Percentiles rank a stretch among this genome's conserved stretches.
phyloP scores from a whole-genome alignment of 53 echinoderm and acorn worm species.

The Arbacia lixula region DNA sequence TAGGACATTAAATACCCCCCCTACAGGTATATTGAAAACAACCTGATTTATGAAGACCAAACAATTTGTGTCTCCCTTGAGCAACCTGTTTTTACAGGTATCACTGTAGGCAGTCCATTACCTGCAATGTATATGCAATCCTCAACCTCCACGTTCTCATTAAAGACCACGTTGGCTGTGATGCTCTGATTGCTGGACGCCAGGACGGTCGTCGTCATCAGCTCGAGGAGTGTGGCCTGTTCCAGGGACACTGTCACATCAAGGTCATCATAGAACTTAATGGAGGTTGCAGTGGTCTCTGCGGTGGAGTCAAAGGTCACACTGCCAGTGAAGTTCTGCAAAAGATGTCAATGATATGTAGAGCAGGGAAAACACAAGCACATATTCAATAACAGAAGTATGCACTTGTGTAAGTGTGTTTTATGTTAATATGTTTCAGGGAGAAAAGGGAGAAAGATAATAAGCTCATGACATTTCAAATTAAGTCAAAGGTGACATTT shows the following conservation, averaged over 20 bases:
- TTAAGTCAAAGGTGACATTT: no score
- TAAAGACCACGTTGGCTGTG: conserved; percentile 61
- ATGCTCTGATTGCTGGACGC: conserved; percentile 73
- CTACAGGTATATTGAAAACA: no score
- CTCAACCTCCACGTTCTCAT: conserved; percentile 53
- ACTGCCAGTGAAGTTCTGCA: conserved; percentile 1
- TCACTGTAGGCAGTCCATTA: conserved; percentile 3
- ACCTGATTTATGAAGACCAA: not conserved
- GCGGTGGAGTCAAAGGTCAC: conserved; percentile 12
- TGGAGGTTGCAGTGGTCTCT: not conserved
- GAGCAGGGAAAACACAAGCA: no score
- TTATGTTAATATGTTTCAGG: no score
- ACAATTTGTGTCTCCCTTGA: not conserved
- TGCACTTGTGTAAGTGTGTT: no score
- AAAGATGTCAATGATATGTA: not conserved
- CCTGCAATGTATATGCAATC: conserved; percentile 61
- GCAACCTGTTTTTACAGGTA: not conserved
- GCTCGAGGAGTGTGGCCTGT: conserved; percentile 8
- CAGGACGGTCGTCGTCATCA: conserved; percentile 64
- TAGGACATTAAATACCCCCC: no score
- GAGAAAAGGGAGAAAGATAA: no score
- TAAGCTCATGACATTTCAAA: no score
- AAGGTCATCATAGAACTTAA: conserved; percentile 43
- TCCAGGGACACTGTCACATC: conserved; percentile 32
- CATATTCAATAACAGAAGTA: no score